Conservation (phyloP, 2,797 vertebrate genomes). For the Manis crassicaudata region DNA sequence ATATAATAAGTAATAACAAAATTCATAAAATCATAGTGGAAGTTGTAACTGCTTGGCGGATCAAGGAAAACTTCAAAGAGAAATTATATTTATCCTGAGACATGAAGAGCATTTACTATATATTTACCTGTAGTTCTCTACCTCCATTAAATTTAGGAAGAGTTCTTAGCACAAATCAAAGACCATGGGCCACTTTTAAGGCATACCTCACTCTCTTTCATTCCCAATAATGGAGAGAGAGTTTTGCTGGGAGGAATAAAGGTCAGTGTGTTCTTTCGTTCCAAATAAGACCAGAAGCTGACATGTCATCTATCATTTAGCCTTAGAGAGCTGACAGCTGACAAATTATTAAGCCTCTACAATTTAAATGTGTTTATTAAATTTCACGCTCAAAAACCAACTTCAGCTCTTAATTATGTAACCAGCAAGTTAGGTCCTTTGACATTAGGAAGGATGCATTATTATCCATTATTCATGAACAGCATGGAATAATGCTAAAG, state of each 20-base stretch:
- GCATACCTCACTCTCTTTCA: background rate
- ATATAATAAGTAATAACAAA: background rate
- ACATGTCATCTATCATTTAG: background rate
- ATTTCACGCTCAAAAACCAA: too few species aligned
- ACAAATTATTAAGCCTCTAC: too few species aligned
- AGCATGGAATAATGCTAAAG: too few species aligned
- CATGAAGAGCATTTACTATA: background rate
- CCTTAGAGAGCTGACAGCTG: too few species aligned
- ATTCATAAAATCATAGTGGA: background rate
- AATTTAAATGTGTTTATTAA: too few species aligned
- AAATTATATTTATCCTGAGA: background rate
- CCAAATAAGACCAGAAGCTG: background rate
- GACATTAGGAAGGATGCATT: too few species aligned
- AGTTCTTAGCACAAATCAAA: background rate
- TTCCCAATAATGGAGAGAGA: background rate
- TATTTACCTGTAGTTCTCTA: background rate
- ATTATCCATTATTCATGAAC: too few species aligned
- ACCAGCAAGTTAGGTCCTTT: too few species aligned
- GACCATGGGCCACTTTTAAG: background rate
- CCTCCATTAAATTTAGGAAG: background rate
- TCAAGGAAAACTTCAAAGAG: background rate
- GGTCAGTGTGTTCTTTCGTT: background rate
- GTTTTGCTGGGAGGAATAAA: background rate
- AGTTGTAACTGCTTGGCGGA: background rate
- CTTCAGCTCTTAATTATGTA: too few species aligned